Base-by-base conservation (phyloP, 2,113 vertebrate genomes). In the Paracanthobrama guichenoti region DNA sequence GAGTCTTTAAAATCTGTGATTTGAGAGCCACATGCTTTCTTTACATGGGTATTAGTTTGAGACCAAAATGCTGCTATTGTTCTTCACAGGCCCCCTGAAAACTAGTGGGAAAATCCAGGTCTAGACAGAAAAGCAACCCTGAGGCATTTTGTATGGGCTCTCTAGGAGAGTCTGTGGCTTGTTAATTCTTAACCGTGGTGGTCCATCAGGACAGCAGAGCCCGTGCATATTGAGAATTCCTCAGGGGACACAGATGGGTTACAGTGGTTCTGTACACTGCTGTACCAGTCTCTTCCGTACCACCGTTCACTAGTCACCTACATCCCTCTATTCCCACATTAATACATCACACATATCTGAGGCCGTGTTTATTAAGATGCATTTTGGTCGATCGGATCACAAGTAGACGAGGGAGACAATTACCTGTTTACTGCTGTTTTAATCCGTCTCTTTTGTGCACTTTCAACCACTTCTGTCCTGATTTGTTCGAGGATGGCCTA, bases 71-170 rank as follows among this genome's bases (percentile, higher is more conserved):
- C 20, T 83, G 35, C 62, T 86, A 35, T 26, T 72, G 6, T 78
- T 44, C 42, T 62, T 53, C 10, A 72, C n/a, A 3, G 48, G 3
- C 20, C 67, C 28, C 31, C 73, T 60, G n/a, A 75, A 57, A 28
- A 80, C 42, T 79, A 53, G 31, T 16, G 4, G 53, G 26, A 60
- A 86, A 86, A 60, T 48, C 73, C 73, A 78, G 66, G 86, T 87
- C 83, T 87, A 85, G 86, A 87, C 86, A 87, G 67, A 28, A 66
- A 8, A 57, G 44, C 18, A 81, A 44, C 59, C 83, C 83, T 6
- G 20, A 44, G 35, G 86, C 83, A 20, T 48, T 31, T 59, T 16
- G 42, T 59, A 24, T 31, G 55, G 20, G 22, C 55, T 46, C 35
- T 55, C 44, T 71, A 46, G 3, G 77, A 79, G 69, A 85, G 24